Base-by-base conservation (phyloP, 2,888 invertebrate species). In the Petrolisthes manimaculis region DNA sequence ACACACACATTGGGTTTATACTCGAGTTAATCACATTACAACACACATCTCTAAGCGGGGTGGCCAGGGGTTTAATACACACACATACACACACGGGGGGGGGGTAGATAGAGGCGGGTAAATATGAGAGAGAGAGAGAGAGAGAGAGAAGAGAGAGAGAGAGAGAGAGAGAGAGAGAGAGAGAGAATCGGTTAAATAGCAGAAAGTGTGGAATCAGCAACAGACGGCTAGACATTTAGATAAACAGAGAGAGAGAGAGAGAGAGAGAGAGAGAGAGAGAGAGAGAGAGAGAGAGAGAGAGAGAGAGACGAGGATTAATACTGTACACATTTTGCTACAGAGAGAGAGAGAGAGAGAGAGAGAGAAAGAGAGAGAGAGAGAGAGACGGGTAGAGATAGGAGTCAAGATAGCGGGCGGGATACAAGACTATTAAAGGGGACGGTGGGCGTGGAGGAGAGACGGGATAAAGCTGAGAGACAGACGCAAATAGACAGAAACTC, bases 291-390 rank as follows among this genome's bases (percentile, higher is more conserved):
- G 14, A 14, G 14, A 14, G 14, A 14, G 67, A 61, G 67, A 14
- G 67, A 14, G 14, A 14, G 14, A 14, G 14, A 14, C 8, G 67
- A 61, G 67, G 14, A 14, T 12, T 8, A 61, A 14, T 12, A 14
- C 9, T n/a, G n/a, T n/a, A n/a, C n/a, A n/a, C n/a, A n/a, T n/a
- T n/a, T n/a, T n/a, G n/a, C n/a, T n/a, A n/a, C 8, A 14, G 14
- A 14, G 14, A 61, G 67, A 61, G 67, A 61, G 67, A 61, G 67
- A 61, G 67, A 61, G 67, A 61, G 67, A 61, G 77, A 77, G 77
- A 77, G 77, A 77, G 77, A 77, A 51, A 77, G 77, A 77, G 77
- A 77, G 77, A 14, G 77, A 77, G 77, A 51, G 53, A 14, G 77
- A 77, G 77, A 77, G 77, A 14, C 37, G 37, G 77, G 37, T 9